Conservation (phyloP, 2,797 vertebrate genomes). For the Eulemur mongoz region DNA sequence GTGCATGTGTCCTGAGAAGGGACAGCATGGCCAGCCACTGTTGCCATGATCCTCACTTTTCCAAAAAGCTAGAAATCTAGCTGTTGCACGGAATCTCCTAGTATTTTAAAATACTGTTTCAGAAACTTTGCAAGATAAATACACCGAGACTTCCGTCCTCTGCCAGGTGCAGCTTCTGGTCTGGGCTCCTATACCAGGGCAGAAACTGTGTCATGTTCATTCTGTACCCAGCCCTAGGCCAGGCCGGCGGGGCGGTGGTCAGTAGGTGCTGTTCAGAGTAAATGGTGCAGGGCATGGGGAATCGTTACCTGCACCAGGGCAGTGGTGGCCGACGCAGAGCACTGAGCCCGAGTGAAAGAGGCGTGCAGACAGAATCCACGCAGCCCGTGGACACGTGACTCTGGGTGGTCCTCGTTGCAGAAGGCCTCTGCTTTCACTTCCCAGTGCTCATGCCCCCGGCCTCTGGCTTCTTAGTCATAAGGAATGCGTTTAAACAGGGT, state of each 20-base stretch:
- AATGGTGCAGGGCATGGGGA: accelerated
- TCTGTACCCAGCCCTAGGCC: neutral
- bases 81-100: accelerated
- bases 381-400: accelerated
- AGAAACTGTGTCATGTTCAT: accelerated
- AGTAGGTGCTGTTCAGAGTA: too few relatives aligned
- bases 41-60: accelerated
- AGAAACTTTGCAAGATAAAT: accelerated
- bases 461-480: neutral
- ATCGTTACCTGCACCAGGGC: neutral
- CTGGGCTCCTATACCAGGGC: neutral
- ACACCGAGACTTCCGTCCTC: accelerated
- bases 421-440: neutral
- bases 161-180: neutral
- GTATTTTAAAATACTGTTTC: neutral
- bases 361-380: accelerated
- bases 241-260: accelerated
- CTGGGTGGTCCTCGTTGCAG: neutral
- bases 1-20: accelerated
- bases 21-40: accelerated
- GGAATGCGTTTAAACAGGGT: accelerated
- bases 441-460: neutral
- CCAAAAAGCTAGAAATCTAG: neutral
- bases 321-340: accelerated
- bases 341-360: accelerated